These are phyloP conservation scores for Pyxicephalus adspersus DNA, from an alignment of 2,113 vertebrate species.

Conservation along the genomic window DNA sequence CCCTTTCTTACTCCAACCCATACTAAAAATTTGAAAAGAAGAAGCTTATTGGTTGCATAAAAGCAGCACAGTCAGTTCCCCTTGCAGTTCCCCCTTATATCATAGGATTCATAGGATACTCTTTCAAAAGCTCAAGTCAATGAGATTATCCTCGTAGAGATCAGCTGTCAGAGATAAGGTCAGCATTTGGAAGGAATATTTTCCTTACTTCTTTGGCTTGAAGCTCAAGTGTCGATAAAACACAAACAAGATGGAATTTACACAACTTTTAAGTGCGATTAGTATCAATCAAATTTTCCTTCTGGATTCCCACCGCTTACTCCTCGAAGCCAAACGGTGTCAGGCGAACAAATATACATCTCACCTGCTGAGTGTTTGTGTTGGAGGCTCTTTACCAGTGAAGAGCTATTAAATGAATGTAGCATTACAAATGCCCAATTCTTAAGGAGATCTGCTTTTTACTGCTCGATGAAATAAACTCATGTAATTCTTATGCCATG, in stretches of 20 bases:
- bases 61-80: too few relatives aligned
- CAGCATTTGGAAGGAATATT: constrained; percentile 42
- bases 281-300: constrained; percentile 34
- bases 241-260: constrained; percentile 18
- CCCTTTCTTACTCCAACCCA: too few relatives aligned
- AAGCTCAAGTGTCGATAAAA: constrained; percentile 30
- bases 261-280: constrained; percentile 36
- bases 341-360: constrained; percentile 17
- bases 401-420: background rate
- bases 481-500: background rate
- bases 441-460: background rate
- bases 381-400: constrained; percentile 12
- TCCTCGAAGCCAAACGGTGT: constrained; percentile 24
- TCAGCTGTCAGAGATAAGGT: constrained; percentile 48
- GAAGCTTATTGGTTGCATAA: too few relatives aligned
- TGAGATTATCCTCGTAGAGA: constrained; percentile 14
- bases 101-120: background rate
- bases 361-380: constrained; percentile 30
- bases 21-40: too few relatives aligned
- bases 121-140: constrained; percentile 16
- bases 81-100: too few relatives aligned
- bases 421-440: background rate
- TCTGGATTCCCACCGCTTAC: background rate
- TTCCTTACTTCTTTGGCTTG: constrained; percentile 23
- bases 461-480: background rate